These are phyloP conservation scores for Gasterosteus aculeatus DNA, from an alignment of 2,113 vertebrate genomes.

Conservation along the genomic window DNA sequence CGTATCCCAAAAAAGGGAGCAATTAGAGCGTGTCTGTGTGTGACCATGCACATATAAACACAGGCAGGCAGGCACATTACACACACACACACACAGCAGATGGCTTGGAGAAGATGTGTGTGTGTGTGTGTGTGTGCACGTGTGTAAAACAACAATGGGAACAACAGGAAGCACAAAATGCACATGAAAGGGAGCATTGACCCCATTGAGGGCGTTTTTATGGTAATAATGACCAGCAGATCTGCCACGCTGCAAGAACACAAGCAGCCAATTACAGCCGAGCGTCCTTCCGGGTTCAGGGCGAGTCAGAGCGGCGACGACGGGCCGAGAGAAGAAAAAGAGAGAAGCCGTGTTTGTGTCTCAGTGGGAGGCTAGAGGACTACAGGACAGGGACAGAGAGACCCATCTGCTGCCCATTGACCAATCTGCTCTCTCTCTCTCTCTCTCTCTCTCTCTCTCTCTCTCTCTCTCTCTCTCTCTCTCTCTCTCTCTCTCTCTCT, in stretches of 20 bases:
- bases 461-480: conserved; percentile 31
- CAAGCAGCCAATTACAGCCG: conserved; percentile 71
- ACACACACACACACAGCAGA: conserved; percentile 61
- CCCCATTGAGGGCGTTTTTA: conserved; percentile 60
- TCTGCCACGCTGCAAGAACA: conserved; percentile 69
- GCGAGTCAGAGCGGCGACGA: conserved; percentile 1
- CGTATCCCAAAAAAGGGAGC: conserved; percentile 45
- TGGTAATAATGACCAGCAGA: conserved; percentile 71
- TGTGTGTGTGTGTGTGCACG: background rate
- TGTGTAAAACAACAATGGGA: background rate
- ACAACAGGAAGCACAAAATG: conserved; percentile 14
- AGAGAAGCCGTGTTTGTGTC: conserved; percentile 28
- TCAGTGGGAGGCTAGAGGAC: conserved; percentile 59
- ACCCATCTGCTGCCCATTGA: conserved; percentile 77
- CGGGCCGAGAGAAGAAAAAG: background rate
- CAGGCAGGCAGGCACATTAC: conserved; percentile 14
- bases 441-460: conserved; percentile 33
- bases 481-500: conserved; percentile 31
- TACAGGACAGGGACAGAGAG: conserved; percentile 61
- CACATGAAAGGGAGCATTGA: conserved; percentile 19
- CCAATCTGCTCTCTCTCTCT: conserved; percentile 62
- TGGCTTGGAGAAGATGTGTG: conserved; percentile 59
- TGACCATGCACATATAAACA: conserved; percentile 40
- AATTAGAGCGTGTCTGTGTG: conserved; percentile 57
- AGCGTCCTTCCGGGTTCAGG: conserved; percentile 66